Conservation (phyloP, 2,888 invertebrate genomes). For the Ferdinandea cuprea region DNA sequence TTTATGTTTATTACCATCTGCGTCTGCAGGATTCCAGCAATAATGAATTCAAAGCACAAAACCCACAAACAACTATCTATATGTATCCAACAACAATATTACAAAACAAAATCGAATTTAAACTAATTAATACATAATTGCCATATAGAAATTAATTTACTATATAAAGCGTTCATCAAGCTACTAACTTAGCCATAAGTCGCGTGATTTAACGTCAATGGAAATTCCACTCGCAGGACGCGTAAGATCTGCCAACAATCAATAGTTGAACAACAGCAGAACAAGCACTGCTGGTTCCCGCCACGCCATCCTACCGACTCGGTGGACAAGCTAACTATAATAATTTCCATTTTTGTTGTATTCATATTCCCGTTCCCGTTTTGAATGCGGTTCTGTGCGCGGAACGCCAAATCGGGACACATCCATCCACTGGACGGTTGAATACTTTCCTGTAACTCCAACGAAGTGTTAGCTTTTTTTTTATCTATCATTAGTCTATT, state of each 20-base stretch:
- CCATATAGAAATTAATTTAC: conserved; percentile 67
- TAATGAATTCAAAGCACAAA: not conserved
- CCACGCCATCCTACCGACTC: conserved; percentile 30
- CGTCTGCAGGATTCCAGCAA: no score
- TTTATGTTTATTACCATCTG: no score
- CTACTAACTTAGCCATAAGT: conserved; percentile 68
- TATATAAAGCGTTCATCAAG: conserved; percentile 70
- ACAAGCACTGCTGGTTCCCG: conserved; percentile 14
- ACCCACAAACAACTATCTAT: not conserved
- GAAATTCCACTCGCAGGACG: conserved; percentile 54
- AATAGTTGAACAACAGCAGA: conserved; percentile 8
- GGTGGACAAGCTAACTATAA: conserved; percentile 38
- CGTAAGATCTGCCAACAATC: conserved; percentile 35
- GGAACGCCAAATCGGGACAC: conserved; percentile 62
- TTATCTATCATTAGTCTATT: conserved; percentile 73
- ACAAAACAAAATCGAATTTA: conserved; percentile 38
- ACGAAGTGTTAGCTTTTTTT: conserved; percentile 61
- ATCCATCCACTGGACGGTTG: conserved; percentile 49
- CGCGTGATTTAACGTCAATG: conserved; percentile 61
- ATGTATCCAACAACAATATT: not conserved
- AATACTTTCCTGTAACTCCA: conserved; percentile 55
- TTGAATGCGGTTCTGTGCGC: conserved; percentile 64
- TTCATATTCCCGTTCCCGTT: conserved; percentile 69
- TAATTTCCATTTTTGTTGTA: conserved; percentile 64
- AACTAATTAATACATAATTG: conserved; percentile 68